Evolutionary conservation across 2,113 vertebrate genomes (phyloP), one percentile per base, ranked within the genome.

Genomic region (Fukomys damarensis): DNA sequence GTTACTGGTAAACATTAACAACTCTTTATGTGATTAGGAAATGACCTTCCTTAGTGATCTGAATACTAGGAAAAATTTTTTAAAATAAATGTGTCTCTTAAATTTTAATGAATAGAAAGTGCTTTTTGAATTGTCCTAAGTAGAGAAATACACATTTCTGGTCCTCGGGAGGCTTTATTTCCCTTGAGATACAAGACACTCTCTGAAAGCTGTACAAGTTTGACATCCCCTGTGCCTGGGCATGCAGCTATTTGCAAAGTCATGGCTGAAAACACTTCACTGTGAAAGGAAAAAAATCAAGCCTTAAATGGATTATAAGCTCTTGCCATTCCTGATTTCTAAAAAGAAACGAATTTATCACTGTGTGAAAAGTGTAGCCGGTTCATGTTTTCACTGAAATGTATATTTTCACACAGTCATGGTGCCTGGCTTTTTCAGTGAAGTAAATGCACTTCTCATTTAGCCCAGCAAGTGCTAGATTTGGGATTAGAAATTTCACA

Each of bases 331-430:
- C 35, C n/a, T 77, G 28, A 14, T 82, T 94, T 90, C 85, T 65
- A 89, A 95, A 92, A 56, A 82, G 38, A 86, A 89, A 26, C 1
- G 56, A 70, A 68, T 76, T 86, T 79, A 46, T 16, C 94, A 26
- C 35, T 56, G 4, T 54, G 17, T 68, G n/a, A 46, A 96, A 93
- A 93, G 52, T 52, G 35, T 68, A 82, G 7, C 74, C 30, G n/a
- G 49, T 35, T 26, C 5, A 65, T 28, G 16, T 83, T 92, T 59
- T 90, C 77, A 59, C 38, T 59, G 22, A 74, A 87, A 83, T 59
- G 22, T 61, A 3, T 65, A 43, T 79, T 82, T 83, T 49, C 68
- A 59, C 16, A 46, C 38, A 43, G 22, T 72, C 38, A 11, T 6
- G 22, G 17, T 24, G 3, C 72, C 22, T 74, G 72, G 24, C 72